Evolutionary conservation across 1,140 invertebrate species (phyloP), one percentile per base, ranked within the genome.

Genomic region (Araneus ventricosus): DNA sequence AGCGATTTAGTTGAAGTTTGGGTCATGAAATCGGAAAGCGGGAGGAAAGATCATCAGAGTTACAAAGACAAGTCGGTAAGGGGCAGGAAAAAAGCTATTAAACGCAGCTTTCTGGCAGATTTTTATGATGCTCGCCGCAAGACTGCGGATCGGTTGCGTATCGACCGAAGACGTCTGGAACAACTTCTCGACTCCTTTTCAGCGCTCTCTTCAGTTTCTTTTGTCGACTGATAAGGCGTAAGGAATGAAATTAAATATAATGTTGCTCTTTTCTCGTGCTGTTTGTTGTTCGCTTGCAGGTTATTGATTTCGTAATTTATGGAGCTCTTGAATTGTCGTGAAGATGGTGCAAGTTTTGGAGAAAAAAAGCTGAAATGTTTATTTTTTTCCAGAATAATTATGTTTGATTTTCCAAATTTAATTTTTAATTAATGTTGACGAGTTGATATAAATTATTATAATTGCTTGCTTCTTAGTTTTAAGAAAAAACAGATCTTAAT

Each of bases 1-100:
- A 82, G 79, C 37, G 37, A 82, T 82, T 82, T 82, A 39, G 70
- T 75, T 39, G 79, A 82, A 82, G 79, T 45, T 41, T 6, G 37
- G 79, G 41, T 82, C 79, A 39, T 82, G 79, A 82, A 82, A 82
- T 82, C 79, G 79, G 79, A 80, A 80, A 27, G 79, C 22, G 37
- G 79, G 79, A 82, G 67, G 67, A 75, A 37, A 75, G 67, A 82
- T 45, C 79, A 41, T 82, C 79, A 45, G 41, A 45, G 79, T 41
- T 82, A 30, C 37, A 45, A 82, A 45, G 37, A 45, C 79, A 34
- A 75, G 37, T n/a, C 37, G 37, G 37, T 39, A 34, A 75, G 27
- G 27, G 67, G 67, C 27, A 63, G 24, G n/a, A 63, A 63, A 63
- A 63, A 39, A 3, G 79, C 79, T 82, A 82, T 82, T 82, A 82